These are phyloP conservation scores for Nansenia antarctica DNA, from an alignment of 2,113 vertebrate species.

Conservation along the genomic window DNA sequence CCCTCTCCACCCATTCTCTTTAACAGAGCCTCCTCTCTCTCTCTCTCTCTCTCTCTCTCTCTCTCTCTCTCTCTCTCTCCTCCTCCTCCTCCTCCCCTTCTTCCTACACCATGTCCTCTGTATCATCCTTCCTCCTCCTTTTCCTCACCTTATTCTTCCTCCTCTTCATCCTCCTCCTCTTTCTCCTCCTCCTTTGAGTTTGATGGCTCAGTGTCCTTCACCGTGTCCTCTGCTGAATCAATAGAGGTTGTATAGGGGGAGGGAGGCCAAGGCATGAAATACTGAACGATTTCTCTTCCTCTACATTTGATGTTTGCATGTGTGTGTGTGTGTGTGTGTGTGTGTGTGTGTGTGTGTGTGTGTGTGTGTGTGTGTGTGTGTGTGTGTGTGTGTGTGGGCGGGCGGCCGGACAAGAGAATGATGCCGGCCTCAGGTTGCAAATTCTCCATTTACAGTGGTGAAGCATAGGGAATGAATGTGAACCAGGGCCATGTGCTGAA, in stretches of 20 bases:
- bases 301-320: slow-evolving; percentile 3
- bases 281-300: slow-evolving; percentile 41
- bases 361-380: not conserved
- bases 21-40: not conserved
- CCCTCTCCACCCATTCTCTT: slow-evolving; percentile 10
- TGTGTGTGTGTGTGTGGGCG: too few species aligned
- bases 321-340: not conserved
- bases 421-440: too few species aligned
- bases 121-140: slow-evolving; percentile 25
- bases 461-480: too few species aligned
- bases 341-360: not conserved
- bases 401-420: too few species aligned
- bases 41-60: not conserved
- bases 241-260: slow-evolving; percentile 36
- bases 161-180: too few species aligned
- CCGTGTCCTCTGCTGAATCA: slow-evolving; percentile 55
- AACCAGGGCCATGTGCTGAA: too few species aligned
- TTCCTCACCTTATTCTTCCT: too few species aligned
- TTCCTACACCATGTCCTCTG: slow-evolving; percentile 11
- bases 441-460: too few species aligned
- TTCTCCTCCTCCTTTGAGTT: slow-evolving; percentile 30
- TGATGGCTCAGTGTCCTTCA: slow-evolving; percentile 50
- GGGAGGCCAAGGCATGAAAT: slow-evolving; percentile 34
- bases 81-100: not conserved
- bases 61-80: not conserved